phyloP scores from a whole-genome alignment of 2,888 invertebrate genomes.

The Suillia variegata region DNA sequence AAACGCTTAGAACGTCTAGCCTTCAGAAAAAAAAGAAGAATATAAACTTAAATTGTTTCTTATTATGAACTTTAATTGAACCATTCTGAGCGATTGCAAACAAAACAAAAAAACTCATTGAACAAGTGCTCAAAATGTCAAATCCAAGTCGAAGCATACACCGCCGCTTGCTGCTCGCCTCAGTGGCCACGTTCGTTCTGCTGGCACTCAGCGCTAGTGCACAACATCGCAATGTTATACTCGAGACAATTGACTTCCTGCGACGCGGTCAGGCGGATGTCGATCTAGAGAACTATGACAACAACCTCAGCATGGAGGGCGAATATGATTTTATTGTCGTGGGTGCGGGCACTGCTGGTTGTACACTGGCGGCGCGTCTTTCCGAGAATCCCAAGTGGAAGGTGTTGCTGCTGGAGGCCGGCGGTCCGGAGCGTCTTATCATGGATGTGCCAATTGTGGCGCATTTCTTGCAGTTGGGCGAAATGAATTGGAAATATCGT shows the following conservation, averaged over 20 bases:
- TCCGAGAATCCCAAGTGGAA: constrained; percentile 73
- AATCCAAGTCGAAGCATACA: too few relatives aligned
- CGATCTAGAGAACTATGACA: constrained; percentile 54
- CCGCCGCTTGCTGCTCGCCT: background rate
- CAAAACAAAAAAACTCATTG: too few relatives aligned
- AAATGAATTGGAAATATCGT: constrained; percentile 81
- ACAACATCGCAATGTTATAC: constrained; percentile 45
- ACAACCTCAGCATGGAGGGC: constrained; percentile 40
- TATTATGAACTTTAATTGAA: too few relatives aligned
- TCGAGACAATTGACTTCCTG: constrained; percentile 52
- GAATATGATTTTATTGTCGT: constrained; percentile 80
- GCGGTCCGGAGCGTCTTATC: constrained; percentile 70
- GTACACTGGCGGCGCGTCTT: constrained; percentile 75
- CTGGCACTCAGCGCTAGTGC: constrained; percentile 17
- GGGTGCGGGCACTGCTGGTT: constrained; percentile 82
- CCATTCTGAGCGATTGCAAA: too few relatives aligned
- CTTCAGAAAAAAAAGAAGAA: too few relatives aligned
- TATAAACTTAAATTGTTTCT: too few relatives aligned
- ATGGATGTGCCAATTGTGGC: constrained; percentile 80
- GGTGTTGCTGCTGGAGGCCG: constrained; percentile 74
- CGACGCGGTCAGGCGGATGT: constrained; percentile 55
- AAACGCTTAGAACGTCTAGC: too few relatives aligned
- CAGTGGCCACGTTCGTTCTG: constrained; percentile 12
- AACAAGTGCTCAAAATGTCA: too few relatives aligned
- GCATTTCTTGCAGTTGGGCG: constrained; percentile 71